Conservation (phyloP, 2,888 invertebrate species). For the Strigamia crassipes region DNA sequence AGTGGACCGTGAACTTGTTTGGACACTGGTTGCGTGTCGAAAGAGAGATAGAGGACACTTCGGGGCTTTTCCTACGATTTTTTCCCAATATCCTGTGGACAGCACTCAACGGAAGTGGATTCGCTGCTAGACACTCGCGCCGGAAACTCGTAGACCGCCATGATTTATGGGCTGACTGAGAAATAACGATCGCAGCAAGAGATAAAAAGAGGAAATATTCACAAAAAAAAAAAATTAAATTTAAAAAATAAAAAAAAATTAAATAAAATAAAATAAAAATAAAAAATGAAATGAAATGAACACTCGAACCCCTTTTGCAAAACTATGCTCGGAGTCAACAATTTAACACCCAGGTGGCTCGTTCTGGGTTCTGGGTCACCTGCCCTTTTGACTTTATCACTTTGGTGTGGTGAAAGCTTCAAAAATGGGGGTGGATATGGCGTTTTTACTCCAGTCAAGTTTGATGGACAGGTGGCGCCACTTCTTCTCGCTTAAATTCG, state of each 20-base stretch:
- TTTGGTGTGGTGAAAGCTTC: no score
- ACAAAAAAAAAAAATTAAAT: no score
- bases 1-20: neutral
- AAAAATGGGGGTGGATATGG: no score
- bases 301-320: no score
- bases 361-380: neutral
- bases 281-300: no score
- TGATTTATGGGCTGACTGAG: neutral
- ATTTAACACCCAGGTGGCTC: no score
- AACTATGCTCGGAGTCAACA: no score
- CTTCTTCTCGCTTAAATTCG: neutral
- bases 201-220: neutral
- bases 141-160: constrained; percentile 13
- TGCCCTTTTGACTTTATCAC: neutral
- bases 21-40: neutral
- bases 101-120: neutral
- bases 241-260: neutral
- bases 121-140: neutral
- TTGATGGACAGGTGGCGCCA: constrained; percentile 15
- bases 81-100: constrained; percentile 21
- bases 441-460: neutral
- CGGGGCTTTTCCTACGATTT: constrained; percentile 33
- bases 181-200: neutral
- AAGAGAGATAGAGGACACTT: neutral
- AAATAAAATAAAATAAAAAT: neutral